Evolutionary conservation across 2,113 vertebrate genomes (phyloP), one percentile per base, ranked within the genome.

Genomic region (Riparia riparia): DNA sequence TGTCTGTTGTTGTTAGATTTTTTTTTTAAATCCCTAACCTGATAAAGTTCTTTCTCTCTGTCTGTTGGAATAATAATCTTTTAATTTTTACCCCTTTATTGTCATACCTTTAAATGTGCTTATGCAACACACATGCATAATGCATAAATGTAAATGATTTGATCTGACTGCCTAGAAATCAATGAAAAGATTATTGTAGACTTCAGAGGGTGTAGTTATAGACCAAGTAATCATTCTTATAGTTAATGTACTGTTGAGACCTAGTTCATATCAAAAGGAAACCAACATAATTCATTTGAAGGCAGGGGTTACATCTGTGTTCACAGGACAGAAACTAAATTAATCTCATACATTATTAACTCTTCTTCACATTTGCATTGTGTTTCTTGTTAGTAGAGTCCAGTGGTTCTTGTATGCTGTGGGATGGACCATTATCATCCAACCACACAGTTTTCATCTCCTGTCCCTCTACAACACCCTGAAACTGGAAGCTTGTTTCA

Each of bases 1-100:
- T 77, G 64, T 93, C 78, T 97, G 51, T 74, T 93, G 86, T 57
- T 93, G 66, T 94, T 94, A 63, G 28, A 56, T 65, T 61, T 41
- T 58, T 44, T 72, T n/a, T 26, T 26, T 45, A n/a, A 86, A 63
- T 86, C 34, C 24, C 44, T 73, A 42, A 10, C 16, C 10, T 90
- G 32, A 44, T 91, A 71, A 77, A 77, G 13, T 86, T 83, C 41
- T 32, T 34, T 56, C 6, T 76, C 14, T 74, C 9, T 28, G 3
- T 66, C 57, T 54, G 20, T 84, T 37, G 82, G 37, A 88, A 31
- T 58, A 77, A 86, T 65, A 61, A 49, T 47, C 2, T 86, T 31
- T 58, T 84, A 45, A 57, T 60, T 94, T 92, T 82, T 49, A 39
- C 29, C 22, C 16, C 17, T 92, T 4, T 51, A 14, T 49, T 88